Evolutionary conservation across 2,888 invertebrate species (phyloP), one percentile per base, ranked within the genome.

Genomic region (Busseola fusca): DNA sequence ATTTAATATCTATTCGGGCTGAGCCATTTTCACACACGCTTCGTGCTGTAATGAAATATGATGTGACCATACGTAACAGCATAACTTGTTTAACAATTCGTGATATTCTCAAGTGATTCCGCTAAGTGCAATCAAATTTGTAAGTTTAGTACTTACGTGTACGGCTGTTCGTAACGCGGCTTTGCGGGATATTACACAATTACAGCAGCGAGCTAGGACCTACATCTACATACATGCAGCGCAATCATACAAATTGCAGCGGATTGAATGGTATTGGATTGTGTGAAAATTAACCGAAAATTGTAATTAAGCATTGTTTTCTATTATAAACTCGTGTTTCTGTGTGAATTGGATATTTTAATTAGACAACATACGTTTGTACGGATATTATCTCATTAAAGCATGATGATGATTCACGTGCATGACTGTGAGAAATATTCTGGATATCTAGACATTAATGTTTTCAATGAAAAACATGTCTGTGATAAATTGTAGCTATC

Each of bases 91-190:
- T 52, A 77, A 71, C 58, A 67, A 67, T 71, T 74, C 64, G 65
- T 79, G 72, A 79, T 80, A 65, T 58, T 81, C 72, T 77, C 67
- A 81, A 83, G 76, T 81, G 80, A 86, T 87, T 85, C 79, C 78
- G 80, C 82, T 76, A 83, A 85, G 82, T 83, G 82, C 86, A 86
- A 84, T 86, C 83, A 84, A 87, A 86, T 83, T 80, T 74, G 69
- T 75, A 82, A 81, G 78, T 81, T 83, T 72, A 66, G 68, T 76
- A 70, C n/a, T n/a, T n/a, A n/a, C 58, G 27, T 72, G 40, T 60
- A 48, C 34, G 60, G 30, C 45, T 54, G 56, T 65, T 63, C 7
- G 60, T 76, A 59, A 56, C 62, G 57, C 67, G 59, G 65, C 69
- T 76, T 74, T 72, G 77, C 40, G 62, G 70, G 73, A 76, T 80